Evolutionary conservation across 2,797 vertebrate genomes (phyloP), one percentile per base, ranked within the genome.

Genomic region (Yasuhikotakia modesta): DNA sequence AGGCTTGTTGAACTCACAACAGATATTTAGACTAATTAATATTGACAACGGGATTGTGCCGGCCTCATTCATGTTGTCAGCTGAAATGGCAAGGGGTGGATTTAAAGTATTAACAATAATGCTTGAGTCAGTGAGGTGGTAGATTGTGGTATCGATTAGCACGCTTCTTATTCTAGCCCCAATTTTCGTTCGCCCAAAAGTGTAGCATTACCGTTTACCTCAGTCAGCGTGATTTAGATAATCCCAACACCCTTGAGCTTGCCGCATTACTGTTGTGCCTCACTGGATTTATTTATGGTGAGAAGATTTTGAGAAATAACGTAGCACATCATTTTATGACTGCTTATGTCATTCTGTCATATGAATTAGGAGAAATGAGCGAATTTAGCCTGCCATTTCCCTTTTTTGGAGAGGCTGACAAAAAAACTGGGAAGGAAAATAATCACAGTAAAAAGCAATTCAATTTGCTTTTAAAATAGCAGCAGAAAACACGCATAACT

Each of bases 71-170:
- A 58, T 45, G 43, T 68, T 73, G 43, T 48, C 63, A 58, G 52
- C 65, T 79, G n/a, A 79, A 79, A 73, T 48, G 16, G 35, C 63
- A 67, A 39, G 21, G 61, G 19, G 24, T 70, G 66, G 65, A 50
- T 77, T 50, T 63, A 68, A 73, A 73, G 16, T 43, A 68, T 79
- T 79, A 73, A 48, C 35, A 43, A 58, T 50, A 68, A 69, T 58
- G 63, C 70, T 73, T 5, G 19, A 58, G 70, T 60, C 71, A 68
- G 45, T 73, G 55, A 24, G 27, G 65, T 79, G 70, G 43, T 52
- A 74, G 43, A 79, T 79, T 73, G 70, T 7, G 14, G 13, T 72
- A 79, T 73, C 61, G 78, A 79, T 79, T 35, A 52, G 30, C 3
- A 30, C 8, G 48, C 35, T 39, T 72, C 63, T 73, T 21, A 19